Evolutionary conservation across 2,113 vertebrate genomes (phyloP).

Genomic region (Protobothrops flavoviridis): DNA sequence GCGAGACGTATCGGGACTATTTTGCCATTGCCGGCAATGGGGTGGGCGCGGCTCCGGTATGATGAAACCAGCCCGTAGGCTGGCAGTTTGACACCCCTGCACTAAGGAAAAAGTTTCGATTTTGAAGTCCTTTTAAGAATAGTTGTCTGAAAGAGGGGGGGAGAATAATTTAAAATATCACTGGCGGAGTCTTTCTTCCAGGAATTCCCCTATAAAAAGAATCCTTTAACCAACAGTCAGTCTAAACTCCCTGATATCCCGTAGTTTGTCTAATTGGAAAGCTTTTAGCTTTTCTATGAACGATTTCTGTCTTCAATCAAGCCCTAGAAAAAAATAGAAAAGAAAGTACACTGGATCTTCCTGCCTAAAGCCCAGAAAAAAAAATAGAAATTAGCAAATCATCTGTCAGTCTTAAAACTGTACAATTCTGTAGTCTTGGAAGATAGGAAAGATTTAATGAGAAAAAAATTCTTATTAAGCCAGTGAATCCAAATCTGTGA

Average conservation of each 20-base stretch:
- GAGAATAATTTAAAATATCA: background rate
- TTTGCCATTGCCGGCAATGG: too few relatives aligned
- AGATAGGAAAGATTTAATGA: background rate
- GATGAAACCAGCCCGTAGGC: too few relatives aligned
- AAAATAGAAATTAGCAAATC: background rate
- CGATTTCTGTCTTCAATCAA: background rate
- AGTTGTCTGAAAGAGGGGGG: background rate
- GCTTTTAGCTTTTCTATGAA: background rate
- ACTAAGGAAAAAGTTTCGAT: background rate
- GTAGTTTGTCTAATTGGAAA: background rate
- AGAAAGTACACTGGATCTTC: background rate
- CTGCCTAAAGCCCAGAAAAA: background rate
- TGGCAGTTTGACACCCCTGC: too few relatives aligned
- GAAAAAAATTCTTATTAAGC: background rate
- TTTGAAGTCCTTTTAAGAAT: background rate
- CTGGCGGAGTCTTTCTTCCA: background rate
- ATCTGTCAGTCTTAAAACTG: background rate
- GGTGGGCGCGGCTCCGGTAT: too few relatives aligned
- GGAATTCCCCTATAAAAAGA: background rate
- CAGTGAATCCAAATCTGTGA: background rate
- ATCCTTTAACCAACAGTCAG: background rate
- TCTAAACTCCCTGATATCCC: background rate
- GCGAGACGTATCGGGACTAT: too few relatives aligned
- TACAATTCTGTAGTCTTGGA: background rate
- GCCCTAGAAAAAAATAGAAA: background rate